Conservation (phyloP, 2,888 invertebrate genomes). For the Macrosiphum euphorbiae region DNA sequence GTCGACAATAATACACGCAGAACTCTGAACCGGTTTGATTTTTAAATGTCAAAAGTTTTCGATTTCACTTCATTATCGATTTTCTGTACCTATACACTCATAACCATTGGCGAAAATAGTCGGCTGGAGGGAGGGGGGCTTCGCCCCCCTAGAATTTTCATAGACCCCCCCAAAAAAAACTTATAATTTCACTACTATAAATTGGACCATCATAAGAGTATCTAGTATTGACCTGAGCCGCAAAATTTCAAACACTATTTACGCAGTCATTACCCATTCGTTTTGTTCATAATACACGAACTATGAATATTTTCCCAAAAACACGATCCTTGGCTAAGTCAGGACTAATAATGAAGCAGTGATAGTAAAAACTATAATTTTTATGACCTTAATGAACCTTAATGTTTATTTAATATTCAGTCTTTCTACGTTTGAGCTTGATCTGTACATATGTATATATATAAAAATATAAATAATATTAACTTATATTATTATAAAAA, state of each 20-base stretch:
- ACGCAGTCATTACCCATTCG: background rate
- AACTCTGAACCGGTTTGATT: background rate
- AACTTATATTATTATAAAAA: background rate
- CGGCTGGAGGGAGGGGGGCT: no score
- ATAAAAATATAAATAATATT: background rate
- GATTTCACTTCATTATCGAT: no score
- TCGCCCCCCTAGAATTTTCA: no score
- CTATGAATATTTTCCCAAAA: background rate
- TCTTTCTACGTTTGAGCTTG: no score
- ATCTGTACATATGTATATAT: background rate
- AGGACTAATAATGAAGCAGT: background rate
- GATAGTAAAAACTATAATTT: background rate
- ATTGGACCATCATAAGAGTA: no score
- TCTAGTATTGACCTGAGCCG: no score
- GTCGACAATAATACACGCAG: background rate
- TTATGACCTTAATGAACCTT: no score
- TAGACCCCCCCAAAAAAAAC: no score
- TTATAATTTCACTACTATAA: no score
- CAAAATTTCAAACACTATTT: no score
- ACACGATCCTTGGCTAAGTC: background rate
- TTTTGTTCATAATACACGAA: background rate
- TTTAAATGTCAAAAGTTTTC: background rate
- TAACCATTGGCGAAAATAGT: no score
- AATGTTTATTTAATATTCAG: no score
- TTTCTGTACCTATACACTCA: background rate